Evolutionary conservation across 1,140 invertebrate species (phyloP), one percentile per base, ranked within the genome.

Genomic region (Andrena cerasifolii): DNA sequence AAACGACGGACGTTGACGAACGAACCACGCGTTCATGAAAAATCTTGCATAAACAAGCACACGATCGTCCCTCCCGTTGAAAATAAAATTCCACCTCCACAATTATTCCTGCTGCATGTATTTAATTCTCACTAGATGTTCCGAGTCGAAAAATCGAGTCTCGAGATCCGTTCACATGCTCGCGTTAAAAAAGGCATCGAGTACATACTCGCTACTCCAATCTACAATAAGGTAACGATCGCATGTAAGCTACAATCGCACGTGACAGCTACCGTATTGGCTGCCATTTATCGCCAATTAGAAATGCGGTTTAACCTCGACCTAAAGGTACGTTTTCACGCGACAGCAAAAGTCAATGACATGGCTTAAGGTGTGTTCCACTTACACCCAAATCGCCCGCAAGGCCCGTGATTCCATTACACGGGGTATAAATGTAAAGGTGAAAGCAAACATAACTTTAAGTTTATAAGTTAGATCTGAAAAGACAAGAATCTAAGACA

Each of bases 151-250:
- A 79, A 83, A 40, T 82, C 72, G 31, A 82, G 63, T 75, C 62
- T 66, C 80, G 81, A 78, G 81, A 73, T 84, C 68, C 78, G 83
- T 81, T 85, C 81, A 78, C 78, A 85, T 80, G 74, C 80, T 83
- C 59, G 81, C 59, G 83, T 83, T 71, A 78, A 80, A 80, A 78
- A 78, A 83, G 78, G 68, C 78, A 80, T 85, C 77, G 36, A 18
- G 67, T 59, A 77, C n/a, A n/a, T n/a, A n/a, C 66, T 80, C 51
- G 61, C 66, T 61, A 45, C 26, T 70, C 61, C 49, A 21, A 43
- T 68, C 24, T 49, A 36, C 14, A 12, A 18, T 36, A 59, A 78
- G 10, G 68, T 28, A 16, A 51, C 16, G 1, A 72, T 67, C 28
- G n/a, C 77, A 81, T 62, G 65, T 54, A 7, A 18, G 14, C 40